Conservation (phyloP, 2,888 invertebrate species). For the Drosophila picticornis region DNA sequence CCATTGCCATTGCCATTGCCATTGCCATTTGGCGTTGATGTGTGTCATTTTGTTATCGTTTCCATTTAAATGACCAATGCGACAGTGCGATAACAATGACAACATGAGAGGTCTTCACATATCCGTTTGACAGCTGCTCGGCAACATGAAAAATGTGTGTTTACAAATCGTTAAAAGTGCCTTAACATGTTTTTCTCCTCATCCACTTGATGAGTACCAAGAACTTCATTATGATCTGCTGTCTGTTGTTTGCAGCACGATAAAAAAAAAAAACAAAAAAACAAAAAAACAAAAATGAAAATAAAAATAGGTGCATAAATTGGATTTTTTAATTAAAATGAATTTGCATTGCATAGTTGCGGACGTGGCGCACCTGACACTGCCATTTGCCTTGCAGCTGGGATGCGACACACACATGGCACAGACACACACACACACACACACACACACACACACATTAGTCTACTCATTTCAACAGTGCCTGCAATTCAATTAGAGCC, state of each 20-base stretch:
- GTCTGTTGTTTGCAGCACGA: slow-evolving; percentile 31
- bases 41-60: slow-evolving; percentile 59
- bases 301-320: slow-evolving; percentile 17
- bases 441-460: slow-evolving; percentile 29
- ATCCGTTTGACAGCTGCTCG: slow-evolving; percentile 28
- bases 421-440: slow-evolving; percentile 20
- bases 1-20: slow-evolving; percentile 61
- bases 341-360: slow-evolving; percentile 55
- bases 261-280: slow-evolving; percentile 18
- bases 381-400: slow-evolving; percentile 21
- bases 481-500: slow-evolving; percentile 71
- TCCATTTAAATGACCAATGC: slow-evolving; percentile 39
- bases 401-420: slow-evolving; percentile 14
- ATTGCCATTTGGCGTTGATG: slow-evolving; percentile 65
- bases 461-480: slow-evolving; percentile 46
- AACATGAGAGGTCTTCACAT: slow-evolving; percentile 11
- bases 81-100: slow-evolving; percentile 17
- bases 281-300: slow-evolving; percentile 12
- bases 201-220: slow-evolving; percentile 9
- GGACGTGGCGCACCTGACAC: slow-evolving; percentile 52
- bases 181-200: slow-evolving; percentile 9
- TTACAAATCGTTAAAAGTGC: slow-evolving; percentile 21
- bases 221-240: slow-evolving; percentile 20
- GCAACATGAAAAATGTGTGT: slow-evolving; percentile 27
- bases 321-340: slow-evolving; percentile 71